Evolutionary conservation across 2,888 invertebrate genomes (phyloP).

Genomic region (Ochropleura leucogaster): DNA sequence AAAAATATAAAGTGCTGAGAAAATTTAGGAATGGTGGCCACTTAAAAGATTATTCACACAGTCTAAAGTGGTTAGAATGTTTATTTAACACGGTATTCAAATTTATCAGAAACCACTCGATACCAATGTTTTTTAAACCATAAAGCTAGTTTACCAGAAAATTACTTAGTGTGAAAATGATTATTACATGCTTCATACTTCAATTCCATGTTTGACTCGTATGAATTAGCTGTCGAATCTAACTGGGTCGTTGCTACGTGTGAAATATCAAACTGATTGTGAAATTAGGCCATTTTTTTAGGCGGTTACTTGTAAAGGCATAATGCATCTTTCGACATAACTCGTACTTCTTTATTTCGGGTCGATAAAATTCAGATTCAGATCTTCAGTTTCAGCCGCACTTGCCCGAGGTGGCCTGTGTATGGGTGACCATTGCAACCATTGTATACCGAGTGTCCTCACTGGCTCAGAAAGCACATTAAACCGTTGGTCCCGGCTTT

Average conservation of each 20-base stretch:
- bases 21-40: constrained; percentile 1
- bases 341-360: neutral
- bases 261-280: neutral
- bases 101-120: neutral
- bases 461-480: too few species aligned
- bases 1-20: neutral
- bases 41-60: constrained; percentile 19
- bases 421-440: too few species aligned
- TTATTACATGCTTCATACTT: neutral
- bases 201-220: neutral
- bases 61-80: neutral
- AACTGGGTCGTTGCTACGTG: neutral
- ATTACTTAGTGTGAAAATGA: neutral
- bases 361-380: too few species aligned
- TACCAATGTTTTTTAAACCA: neutral
- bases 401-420: too few species aligned
- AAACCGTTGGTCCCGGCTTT: too few species aligned
- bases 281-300: neutral
- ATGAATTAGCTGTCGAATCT: neutral
- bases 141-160: neutral
- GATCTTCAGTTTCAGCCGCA: too few species aligned
- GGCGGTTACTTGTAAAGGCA: neutral
- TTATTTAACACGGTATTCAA: constrained; percentile 26
- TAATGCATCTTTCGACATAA: neutral
- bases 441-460: too few species aligned